Base-by-base conservation (phyloP, 2,888 invertebrate species). In the Sclerodermus sp. region DNA sequence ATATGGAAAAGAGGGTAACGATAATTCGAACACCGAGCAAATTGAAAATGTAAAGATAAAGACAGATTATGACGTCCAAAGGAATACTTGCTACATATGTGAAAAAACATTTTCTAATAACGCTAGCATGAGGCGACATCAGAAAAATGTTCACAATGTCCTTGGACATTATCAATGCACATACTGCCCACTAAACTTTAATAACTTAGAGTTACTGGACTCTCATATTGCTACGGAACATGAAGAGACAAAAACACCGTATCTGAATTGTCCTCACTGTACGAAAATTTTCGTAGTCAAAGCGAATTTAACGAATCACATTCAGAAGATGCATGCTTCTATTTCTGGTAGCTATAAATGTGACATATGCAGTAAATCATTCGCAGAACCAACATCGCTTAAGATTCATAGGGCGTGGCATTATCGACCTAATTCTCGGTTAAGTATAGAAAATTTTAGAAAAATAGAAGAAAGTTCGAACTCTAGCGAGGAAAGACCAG, bases 401-500 rank as follows among this genome's bases (percentile, higher is more conserved):
- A 85, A 84, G 44, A 87, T 79, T 77, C 87, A 83, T 75, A 81
- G 76, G 75, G 85, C 81, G 71, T 85, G 70, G 80, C 87, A 77
- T 79, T 85, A 77, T 74, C 83, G 70, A 67, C 82, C 68, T 73
- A 84, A 74, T 58, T 84, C 60, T 48, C 81, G 57, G 10, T 49
- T 69, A 9, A 58, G 60, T 13, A 6, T 48, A n/a, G 36, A 39
- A 1, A 38, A 44, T n/a, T 29, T 6, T n/a, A 9, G 37, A 43
- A 10, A 40, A 8, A 17, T 8, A 2, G 10, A 31, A 1, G 29
- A 32, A 2, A 16, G 43, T 0, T 10, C 29, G 1, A 30, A 36
- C 4, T 13, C 40, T 1, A 45, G 8, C 2, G 6, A 52, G 0
- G 55, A 64, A 1, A 69, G 70, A 10, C 71, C 71, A 0, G 71